A percentile compares a stretch with the other conserved stretches of the same genome.
These are phyloP conservation scores for Lophotriccus pileatus DNA, from an alignment of 2,797 vertebrate genomes.

Conservation along the genomic window DNA sequence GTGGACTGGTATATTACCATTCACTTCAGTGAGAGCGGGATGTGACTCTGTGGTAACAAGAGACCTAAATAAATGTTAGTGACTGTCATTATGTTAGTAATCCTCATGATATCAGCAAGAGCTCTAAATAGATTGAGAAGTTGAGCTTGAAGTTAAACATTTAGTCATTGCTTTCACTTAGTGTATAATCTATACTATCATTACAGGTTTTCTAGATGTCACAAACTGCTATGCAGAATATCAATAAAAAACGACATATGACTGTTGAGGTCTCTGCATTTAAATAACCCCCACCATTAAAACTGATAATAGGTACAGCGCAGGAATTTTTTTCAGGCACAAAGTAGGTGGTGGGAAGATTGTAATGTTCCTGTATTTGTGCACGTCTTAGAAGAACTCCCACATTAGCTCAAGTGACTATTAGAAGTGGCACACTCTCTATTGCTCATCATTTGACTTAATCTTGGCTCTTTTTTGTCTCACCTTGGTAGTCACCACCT, in stretches of 20 bases:
- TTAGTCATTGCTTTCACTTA: constrained; percentile 52
- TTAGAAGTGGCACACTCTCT: neutral
- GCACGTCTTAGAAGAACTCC: constrained; percentile 18
- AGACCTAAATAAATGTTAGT: neutral
- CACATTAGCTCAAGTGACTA: neutral
- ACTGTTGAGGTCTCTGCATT: constrained; percentile 21
- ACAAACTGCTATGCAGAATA: constrained; percentile 8
- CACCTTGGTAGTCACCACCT: constrained; percentile 64
- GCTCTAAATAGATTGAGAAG: constrained; percentile 54
- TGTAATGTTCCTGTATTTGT: constrained; percentile 32
- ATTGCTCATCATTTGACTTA: neutral
- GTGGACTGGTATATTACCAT: neutral
- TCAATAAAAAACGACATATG: constrained; percentile 28
- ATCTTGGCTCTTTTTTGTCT: neutral
- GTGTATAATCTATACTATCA: constrained; percentile 42
- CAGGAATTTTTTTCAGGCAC: constrained; percentile 6
- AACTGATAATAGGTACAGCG: neutral
- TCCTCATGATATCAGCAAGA: constrained; percentile 39
- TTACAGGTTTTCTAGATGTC: constrained; percentile 20
- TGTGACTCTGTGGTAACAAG: neutral
- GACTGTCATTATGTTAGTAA: constrained; percentile 18
- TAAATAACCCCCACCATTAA: constrained; percentile 28
- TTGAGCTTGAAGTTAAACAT: constrained; percentile 39
- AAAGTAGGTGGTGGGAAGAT: constrained; percentile 12
- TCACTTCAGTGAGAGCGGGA: neutral